Evolutionary conservation across 2,888 invertebrate species (phyloP), one percentile per base, ranked within the genome.

Genomic region (Gasteruption jaculator): DNA sequence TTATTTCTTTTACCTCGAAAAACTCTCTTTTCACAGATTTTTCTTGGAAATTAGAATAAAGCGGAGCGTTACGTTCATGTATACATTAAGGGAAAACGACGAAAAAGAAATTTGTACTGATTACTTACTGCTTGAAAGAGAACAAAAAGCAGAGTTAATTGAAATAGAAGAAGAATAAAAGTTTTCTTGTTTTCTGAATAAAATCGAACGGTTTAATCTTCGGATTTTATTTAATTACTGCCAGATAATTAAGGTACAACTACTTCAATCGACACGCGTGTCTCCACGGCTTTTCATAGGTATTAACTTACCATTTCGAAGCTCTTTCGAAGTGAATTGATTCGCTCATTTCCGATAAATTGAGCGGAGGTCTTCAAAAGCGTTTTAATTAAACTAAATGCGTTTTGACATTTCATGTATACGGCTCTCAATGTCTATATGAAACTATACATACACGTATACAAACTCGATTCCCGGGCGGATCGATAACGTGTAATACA

Each of bases 401-500:
- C 43, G n/a, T n/a, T n/a, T n/a, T n/a, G n/a, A n/a, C n/a, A n/a
- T n/a, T n/a, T n/a, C n/a, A n/a, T n/a, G n/a, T n/a, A 36, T 12
- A 16, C 34, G 27, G 19, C 43, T 8, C 11, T 44, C 43, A 45
- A 43, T 45, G 46, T 41, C n/a, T n/a, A n/a, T n/a, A n/a, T n/a
- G n/a, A n/a, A n/a, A n/a, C n/a, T n/a, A n/a, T n/a, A n/a, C n/a
- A n/a, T n/a, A n/a, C n/a, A n/a, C n/a, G n/a, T n/a, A n/a, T n/a
- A n/a, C n/a, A n/a, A n/a, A n/a, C n/a, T n/a, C n/a, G n/a, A n/a
- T n/a, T n/a, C n/a, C 22, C 25, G 38, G 30, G 36, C 39, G 31
- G 41, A 54, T 57, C 56, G 47, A 56, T 50, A 52, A 50, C 53
- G 41, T 52, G 48, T 56, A 56, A 57, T 56, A 57, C 56, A 53